Evolutionary conservation across 92 coral and sea anemone species (phyloP), one percentile per base, ranked within the genome.

Genomic region (Phenganax stokvisi): DNA sequence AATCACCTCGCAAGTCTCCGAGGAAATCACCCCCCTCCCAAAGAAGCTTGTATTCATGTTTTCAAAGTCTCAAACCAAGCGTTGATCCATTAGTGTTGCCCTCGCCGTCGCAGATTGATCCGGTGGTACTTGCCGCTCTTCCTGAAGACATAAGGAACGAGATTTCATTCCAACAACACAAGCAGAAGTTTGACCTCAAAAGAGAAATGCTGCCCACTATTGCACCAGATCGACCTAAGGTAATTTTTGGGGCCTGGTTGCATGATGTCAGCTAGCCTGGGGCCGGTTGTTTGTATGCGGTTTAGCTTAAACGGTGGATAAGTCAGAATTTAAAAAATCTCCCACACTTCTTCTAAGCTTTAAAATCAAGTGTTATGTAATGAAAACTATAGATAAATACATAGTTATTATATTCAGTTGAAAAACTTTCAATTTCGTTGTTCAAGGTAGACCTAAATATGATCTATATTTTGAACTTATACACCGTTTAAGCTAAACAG

Each of bases 61-160:
- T 79, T 64, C 73, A 79, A 52, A 64, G 74, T 64, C 3, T 54
- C 15, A 79, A 47, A 79, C 51, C 20, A 44, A 3, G 52, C 11
- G 83, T 8, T 6, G 53, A 15, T 51, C 9, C 83, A 44, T 47
- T 88, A 11, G 87, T 67, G 56, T 82, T 96, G 59, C 99, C 99
- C 15, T 92, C 97, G 12, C 93, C 97, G 3, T 96, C 97, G 0
- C 97, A 92, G 81, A 81, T 96, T 51, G 99, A 96, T 55, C 91
- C 87, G 0, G 77, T 90, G 10, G 92, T 92, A 7, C 85, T 96
- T 64, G 88, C 88, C 5, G 99, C 96, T 3, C 86, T 96, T 17
- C 99, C 99, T 10, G 86, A 81, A 10, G 97, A 96, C 13, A 90
- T 96, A 51, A 86, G 90, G 53, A 64, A 72, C 54, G 91, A 92